Evolutionary conservation across 2,797 vertebrate species (phyloP), one percentile per base, ranked within the genome.

Genomic region (Sebastes nivosus): DNA sequence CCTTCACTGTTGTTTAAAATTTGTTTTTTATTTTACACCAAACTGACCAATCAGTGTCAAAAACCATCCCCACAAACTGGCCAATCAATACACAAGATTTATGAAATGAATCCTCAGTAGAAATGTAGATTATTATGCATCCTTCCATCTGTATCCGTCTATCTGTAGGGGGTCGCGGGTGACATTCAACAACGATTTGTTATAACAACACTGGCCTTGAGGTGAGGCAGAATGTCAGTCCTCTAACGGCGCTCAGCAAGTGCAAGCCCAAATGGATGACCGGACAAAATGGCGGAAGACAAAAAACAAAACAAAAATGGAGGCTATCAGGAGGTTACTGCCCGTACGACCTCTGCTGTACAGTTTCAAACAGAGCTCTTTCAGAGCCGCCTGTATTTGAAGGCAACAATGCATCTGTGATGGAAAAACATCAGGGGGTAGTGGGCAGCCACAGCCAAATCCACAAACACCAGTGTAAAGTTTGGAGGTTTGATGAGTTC

Each of bases 351-450:
- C 88, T 85, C 36, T 30, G 59, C 58, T 55, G 52, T 20, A 64
- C 46, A n/a, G 74, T 67, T 85, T 72, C 67, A 74, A 83, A 85
- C 36, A 76, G 22, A 85, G 8, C 14, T 20, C n/a, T 81, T 67
- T 81, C 54, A 74, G 50, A 67, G 38, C 25, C 16, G 60, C 42
- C 54, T 73, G 42, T 67, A 36, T 88, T 83, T 85, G 66, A 82
- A 84, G 68, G 38, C 77, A 75, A 87, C 84, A 88, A 89, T 89
- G 77, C 76, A 34, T 32, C 76, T 18, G 72, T 85, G 83, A 90
- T 91, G 81, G 83, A 70, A 91, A 92, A 91, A 72, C 88, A 83
- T 72, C 87, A 57, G 85, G 89, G 84, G 87, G 83, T 55, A 8
- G 42, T 14, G 10, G 32, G 20, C 42, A 64, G 52, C 42, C 6